Percentiles rank a stretch among this genome's conserved stretches.
phyloP scores from a whole-genome alignment of 2,113 vertebrate species.

The Tetrao urogallus region DNA sequence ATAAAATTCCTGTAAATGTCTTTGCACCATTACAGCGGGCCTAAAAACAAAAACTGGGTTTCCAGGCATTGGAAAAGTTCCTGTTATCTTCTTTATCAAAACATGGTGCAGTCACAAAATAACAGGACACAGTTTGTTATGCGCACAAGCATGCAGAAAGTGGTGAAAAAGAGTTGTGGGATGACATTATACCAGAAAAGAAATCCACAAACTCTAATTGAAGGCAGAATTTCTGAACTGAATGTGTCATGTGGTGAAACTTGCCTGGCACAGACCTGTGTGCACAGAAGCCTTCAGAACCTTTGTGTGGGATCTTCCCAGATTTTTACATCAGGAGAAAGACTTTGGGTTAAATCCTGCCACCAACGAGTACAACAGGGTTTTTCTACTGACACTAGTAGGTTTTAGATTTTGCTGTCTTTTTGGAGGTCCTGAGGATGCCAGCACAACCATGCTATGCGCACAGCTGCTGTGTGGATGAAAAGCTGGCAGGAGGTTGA shows the following conservation, averaged over 20 bases:
- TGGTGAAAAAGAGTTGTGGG: background rate
- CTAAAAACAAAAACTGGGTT: background rate
- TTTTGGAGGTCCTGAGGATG: background rate
- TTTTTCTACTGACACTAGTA: background rate
- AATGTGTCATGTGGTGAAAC: background rate
- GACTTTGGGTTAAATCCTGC: background rate
- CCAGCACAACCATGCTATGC: fast-evolving
- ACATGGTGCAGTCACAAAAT: background rate
- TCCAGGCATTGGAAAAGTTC: background rate
- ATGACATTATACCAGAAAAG: background rate
- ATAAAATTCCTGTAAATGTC: background rate
- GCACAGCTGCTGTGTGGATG: background rate
- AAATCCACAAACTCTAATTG: background rate
- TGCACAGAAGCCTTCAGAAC: background rate
- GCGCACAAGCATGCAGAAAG: background rate
- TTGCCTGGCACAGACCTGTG: background rate
- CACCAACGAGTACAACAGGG: background rate
- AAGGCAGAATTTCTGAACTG: background rate
- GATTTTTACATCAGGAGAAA: background rate
- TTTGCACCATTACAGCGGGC: background rate
- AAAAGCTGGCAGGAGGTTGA: background rate
- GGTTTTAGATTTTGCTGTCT: background rate
- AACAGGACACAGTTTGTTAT: background rate
- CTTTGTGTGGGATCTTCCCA: fast-evolving
- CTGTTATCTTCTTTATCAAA: background rate